phyloP scores from a whole-genome alignment of 30 jellyfish, hydroid and myxozoan species.

The Pelagia noctiluca region DNA sequence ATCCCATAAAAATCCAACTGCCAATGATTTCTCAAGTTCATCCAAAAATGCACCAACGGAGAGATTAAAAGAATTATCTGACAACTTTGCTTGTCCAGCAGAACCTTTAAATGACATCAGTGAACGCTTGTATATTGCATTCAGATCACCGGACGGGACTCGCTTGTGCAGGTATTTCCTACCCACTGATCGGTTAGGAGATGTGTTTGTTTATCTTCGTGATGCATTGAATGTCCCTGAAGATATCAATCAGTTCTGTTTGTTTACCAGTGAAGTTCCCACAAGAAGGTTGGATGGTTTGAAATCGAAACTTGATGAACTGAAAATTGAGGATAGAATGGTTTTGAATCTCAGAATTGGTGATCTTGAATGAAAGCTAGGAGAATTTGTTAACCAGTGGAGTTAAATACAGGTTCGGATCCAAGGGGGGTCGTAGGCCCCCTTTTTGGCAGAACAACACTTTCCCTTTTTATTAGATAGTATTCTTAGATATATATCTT shows the following conservation, averaged over 20 bases:
- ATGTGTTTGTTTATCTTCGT: constrained; percentile 9
- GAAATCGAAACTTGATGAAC: constrained; percentile 11
- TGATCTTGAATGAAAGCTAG: neutral
- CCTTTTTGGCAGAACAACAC: too few species aligned
- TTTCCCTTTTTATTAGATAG: too few species aligned
- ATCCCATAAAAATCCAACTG: too few species aligned
- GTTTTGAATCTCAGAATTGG: constrained; percentile 31
- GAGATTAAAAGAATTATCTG: too few species aligned
- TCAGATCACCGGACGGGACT: constrained; percentile 26
- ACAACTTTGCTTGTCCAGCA: too few species aligned
- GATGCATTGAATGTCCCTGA: neutral
- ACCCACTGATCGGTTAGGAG: constrained; percentile 60
- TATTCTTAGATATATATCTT: too few species aligned
- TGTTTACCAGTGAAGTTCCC: constrained; percentile 50
- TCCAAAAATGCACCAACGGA: too few species aligned
- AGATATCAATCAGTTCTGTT: neutral
- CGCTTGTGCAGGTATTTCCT: constrained; percentile 39
- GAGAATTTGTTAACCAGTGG: too few species aligned
- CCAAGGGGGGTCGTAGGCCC: too few species aligned
- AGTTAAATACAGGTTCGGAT: too few species aligned
- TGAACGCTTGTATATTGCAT: constrained; percentile 36
- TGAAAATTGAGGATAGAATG: constrained; percentile 16
- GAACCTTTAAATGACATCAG: too few species aligned
- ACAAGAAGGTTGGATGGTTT: constrained; percentile 34
- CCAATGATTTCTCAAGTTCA: too few species aligned